A percentile compares a stretch with the other conserved stretches of the same genome.
Evolutionary conservation across 2,888 invertebrate genomes (phyloP).

Genomic region (Clepsis dumicolana): DNA sequence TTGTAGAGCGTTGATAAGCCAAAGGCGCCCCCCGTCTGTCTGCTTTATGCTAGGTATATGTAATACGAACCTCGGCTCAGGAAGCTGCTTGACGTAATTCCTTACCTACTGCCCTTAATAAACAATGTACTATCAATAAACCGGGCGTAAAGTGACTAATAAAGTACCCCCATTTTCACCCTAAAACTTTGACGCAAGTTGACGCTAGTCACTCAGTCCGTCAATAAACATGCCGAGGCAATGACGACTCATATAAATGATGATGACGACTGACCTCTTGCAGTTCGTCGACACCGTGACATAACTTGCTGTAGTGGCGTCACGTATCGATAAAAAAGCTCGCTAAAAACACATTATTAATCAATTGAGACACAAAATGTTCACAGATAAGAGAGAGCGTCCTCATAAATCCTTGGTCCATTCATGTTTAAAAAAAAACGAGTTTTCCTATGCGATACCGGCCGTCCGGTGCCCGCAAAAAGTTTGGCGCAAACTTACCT

Average conservation of each 20-base stretch:
- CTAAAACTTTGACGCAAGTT: background rate
- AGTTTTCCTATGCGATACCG: constrained; percentile 25
- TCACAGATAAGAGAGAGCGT: constrained; percentile 26
- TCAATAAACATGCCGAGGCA: background rate
- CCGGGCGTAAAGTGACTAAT: too few species aligned
- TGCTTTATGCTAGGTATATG: too few species aligned
- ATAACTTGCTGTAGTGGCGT: constrained; percentile 29
- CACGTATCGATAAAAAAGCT: constrained; percentile 15
- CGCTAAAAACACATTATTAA: constrained; percentile 35
- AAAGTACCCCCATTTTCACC: background rate
- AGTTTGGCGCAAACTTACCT: constrained; percentile 19
- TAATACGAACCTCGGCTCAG: too few species aligned
- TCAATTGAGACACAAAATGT: constrained; percentile 41
- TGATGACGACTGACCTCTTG: background rate
- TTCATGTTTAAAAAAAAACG: constrained; percentile 36
- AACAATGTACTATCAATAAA: too few species aligned
- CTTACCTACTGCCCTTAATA: too few species aligned
- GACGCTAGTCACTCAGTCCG: background rate
- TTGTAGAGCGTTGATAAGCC: too few species aligned
- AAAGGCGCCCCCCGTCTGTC: too few species aligned
- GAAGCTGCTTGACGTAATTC: too few species aligned
- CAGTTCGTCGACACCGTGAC: constrained; percentile 9
- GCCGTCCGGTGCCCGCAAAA: constrained; percentile 23
- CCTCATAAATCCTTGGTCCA: constrained; percentile 39
- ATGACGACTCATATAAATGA: background rate